A percentile compares a stretch with the other conserved stretches of the same genome.
phyloP scores from a whole-genome alignment of 2,888 invertebrate species.

The Ophonus ardosiacus region DNA sequence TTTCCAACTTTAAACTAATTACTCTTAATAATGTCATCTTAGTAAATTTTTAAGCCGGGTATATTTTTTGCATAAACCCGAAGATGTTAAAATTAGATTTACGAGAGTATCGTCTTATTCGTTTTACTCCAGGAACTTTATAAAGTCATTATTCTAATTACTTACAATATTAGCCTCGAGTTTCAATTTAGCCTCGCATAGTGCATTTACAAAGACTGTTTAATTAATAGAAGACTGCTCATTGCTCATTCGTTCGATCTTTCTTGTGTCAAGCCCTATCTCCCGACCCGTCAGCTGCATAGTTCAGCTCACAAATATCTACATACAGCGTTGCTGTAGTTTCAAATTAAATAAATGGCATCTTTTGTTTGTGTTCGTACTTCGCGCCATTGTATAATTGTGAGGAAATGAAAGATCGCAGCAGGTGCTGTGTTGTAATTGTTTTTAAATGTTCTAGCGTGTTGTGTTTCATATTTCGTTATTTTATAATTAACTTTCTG shows the following conservation, averaged over 20 bases:
- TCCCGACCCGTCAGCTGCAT: neutral
- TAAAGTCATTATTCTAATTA: constrained; percentile 63
- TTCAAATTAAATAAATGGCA: constrained; percentile 59
- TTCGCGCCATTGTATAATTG: constrained; percentile 34
- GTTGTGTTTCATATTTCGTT: constrained; percentile 11
- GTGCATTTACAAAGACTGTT: constrained; percentile 60
- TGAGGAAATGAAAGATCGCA: constrained; percentile 45
- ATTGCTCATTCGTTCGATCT: constrained; percentile 40
- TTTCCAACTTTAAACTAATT: neutral
- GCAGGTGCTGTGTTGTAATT: constrained; percentile 29
- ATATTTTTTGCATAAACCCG: constrained; percentile 43
- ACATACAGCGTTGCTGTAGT: constrained; percentile 52
- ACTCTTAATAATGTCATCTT: neutral
- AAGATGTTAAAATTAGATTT: constrained; percentile 55
- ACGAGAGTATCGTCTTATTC: constrained; percentile 29
- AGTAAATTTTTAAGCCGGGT: constrained; percentile 15
- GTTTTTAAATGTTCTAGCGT: constrained; percentile 24
- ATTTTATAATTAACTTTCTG: constrained; percentile 13
- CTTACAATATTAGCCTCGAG: constrained; percentile 59
- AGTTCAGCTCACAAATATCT: constrained; percentile 3
- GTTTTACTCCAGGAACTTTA: constrained; percentile 54
- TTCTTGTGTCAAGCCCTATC: constrained; percentile 5
- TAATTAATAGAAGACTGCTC: constrained; percentile 60
- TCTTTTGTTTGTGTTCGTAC: constrained; percentile 39
- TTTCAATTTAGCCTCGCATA: constrained; percentile 59